phyloP scores from a whole-genome alignment of 2,113 vertebrate species.

The Atlantisia rogersi region DNA sequence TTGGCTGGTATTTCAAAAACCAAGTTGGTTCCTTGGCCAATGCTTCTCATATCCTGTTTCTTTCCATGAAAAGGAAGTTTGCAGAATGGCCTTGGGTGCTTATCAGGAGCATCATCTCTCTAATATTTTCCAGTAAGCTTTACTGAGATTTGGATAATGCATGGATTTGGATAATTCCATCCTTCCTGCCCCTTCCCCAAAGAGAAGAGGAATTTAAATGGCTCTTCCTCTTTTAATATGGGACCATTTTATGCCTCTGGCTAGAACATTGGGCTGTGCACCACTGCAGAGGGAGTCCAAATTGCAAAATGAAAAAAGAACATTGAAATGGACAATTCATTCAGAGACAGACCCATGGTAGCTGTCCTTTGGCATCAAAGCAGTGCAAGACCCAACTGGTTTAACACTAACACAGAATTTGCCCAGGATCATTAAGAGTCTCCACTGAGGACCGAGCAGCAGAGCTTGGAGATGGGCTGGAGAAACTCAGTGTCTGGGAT shows the following conservation, averaged over 20 bases:
- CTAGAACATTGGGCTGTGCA: neutral
- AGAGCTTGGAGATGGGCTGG: neutral
- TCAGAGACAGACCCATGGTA: neutral
- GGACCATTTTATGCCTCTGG: neutral
- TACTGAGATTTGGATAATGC: neutral
- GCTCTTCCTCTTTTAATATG: neutral
- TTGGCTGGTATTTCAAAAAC: neutral
- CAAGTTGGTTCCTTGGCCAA: neutral
- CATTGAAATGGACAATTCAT: neutral
- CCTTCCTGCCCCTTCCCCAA: neutral
- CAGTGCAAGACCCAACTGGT: neutral
- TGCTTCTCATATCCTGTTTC: neutral
- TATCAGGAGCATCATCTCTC: neutral
- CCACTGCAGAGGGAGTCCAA: neutral
- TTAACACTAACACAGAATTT: neutral
- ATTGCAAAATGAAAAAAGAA: neutral
- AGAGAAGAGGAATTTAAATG: neutral
- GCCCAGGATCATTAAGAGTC: neutral
- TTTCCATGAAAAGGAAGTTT: neutral
- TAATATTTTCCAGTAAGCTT: neutral
- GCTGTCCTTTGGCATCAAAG: neutral
- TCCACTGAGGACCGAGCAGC: neutral
- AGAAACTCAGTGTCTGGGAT: neutral
- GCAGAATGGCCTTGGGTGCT: neutral
- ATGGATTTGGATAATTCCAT: neutral